Percentiles rank a stretch among this genome's conserved stretches.
These are phyloP conservation scores for Hydrozoanthus tunicans DNA, from an alignment of 64 coral and sea anemone genomes.

Conservation along the genomic window DNA sequence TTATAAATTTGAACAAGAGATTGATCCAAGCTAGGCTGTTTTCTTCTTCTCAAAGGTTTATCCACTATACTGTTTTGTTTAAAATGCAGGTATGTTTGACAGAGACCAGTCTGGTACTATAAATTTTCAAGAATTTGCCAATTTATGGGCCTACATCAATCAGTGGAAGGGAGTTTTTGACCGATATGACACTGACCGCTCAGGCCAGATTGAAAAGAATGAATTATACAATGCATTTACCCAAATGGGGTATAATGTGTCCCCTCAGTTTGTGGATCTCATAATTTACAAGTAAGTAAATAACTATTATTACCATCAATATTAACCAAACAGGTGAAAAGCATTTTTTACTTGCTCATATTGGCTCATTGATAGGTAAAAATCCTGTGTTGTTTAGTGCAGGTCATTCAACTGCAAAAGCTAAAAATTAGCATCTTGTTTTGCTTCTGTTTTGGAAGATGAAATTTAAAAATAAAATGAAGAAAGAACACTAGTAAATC, in stretches of 20 bases:
- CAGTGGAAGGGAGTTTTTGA: constrained; percentile 99
- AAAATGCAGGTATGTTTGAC: constrained; percentile 91
- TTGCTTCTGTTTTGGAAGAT: no score
- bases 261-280: constrained; percentile 69
- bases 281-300: constrained; percentile 78
- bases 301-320: no score
- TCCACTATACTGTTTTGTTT: constrained; percentile 12
- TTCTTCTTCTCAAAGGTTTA: constrained; percentile 76
- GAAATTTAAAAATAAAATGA: no score
- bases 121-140: constrained; percentile 93
- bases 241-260: constrained; percentile 96
- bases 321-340: no score
- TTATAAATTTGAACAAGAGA: no score
- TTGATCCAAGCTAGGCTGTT: no score
- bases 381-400: no score
- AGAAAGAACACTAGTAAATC: no score
- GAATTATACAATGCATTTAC: constrained; percentile 84
- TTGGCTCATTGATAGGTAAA: no score
- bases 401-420: no score
- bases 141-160: constrained; percentile 91
- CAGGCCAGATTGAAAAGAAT: constrained; percentile 83
- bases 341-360: no score
- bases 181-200: constrained; percentile 93
- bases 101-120: constrained; percentile 96
- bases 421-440: no score